phyloP scores from a whole-genome alignment of 1,140 invertebrate genomes.

The Drosophila azteca region DNA sequence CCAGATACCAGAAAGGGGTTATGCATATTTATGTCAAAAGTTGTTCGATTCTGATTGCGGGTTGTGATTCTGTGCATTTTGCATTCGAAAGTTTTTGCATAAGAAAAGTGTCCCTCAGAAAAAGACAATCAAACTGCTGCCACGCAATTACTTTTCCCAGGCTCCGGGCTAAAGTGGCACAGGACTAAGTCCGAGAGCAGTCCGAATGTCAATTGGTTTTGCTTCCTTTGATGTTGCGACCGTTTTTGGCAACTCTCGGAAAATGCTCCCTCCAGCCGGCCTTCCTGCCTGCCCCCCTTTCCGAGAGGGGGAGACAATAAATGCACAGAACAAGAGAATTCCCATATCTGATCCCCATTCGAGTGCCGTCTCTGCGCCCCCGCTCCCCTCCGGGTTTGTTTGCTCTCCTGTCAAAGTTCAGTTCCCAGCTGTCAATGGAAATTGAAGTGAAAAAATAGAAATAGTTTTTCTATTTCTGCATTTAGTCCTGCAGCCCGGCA shows the following conservation, averaged over 20 bases:
- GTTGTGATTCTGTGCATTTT: slow-evolving; percentile 37
- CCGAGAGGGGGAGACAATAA: slow-evolving; percentile 27
- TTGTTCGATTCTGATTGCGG: slow-evolving; percentile 46
- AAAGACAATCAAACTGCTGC: slow-evolving; percentile 36
- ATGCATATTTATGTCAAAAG: slow-evolving; percentile 74
- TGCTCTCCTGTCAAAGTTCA: slow-evolving; percentile 42
- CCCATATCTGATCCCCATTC: background rate
- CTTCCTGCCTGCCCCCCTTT: background rate
- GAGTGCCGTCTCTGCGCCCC: no score
- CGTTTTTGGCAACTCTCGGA: slow-evolving; percentile 24
- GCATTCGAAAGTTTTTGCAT: slow-evolving; percentile 58
- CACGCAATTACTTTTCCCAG: slow-evolving; percentile 47
- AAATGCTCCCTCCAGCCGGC: background rate
- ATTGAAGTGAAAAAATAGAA: slow-evolving; percentile 45
- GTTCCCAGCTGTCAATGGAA: slow-evolving; percentile 50
- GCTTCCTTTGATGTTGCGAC: slow-evolving; percentile 25
- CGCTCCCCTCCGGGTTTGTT: background rate
- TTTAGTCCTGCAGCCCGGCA: background rate
- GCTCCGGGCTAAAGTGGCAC: slow-evolving; percentile 4
- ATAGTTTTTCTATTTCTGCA: slow-evolving; percentile 26
- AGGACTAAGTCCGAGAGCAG: slow-evolving; percentile 3
- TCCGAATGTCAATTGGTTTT: slow-evolving; percentile 62
- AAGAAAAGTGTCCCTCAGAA: slow-evolving; percentile 27
- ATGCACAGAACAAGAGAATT: slow-evolving; percentile 37
- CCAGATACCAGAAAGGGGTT: slow-evolving; percentile 36